These are phyloP conservation scores for Diorhabda sublineata DNA, from an alignment of 1,140 invertebrate genomes.

Conservation along the genomic window DNA sequence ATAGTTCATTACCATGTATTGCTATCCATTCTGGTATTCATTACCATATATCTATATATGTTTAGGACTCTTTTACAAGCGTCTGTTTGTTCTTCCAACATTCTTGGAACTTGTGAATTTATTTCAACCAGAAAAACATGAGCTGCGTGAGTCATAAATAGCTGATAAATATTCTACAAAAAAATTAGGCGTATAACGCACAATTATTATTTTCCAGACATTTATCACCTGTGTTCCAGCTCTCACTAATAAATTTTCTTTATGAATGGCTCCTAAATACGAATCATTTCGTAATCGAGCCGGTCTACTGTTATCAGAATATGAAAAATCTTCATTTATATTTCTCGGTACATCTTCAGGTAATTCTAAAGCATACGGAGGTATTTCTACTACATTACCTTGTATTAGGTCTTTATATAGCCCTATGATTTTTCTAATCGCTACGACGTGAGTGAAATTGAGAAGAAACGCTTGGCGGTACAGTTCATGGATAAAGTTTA, in stretches of 20 bases:
- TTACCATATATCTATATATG: slow-evolving; percentile 95
- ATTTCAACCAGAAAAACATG: slow-evolving; percentile 86
- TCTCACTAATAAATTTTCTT: slow-evolving; percentile 72
- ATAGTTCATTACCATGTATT: slow-evolving; percentile 72
- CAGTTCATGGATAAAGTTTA: slow-evolving; percentile 92
- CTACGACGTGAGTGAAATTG: slow-evolving; percentile 81
- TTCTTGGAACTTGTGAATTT: slow-evolving; percentile 51
- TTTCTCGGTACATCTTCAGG: slow-evolving; percentile 50
- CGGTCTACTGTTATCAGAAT: slow-evolving; percentile 53
- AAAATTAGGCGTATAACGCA: slow-evolving; percentile 12
- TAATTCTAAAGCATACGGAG: slow-evolving; percentile 83
- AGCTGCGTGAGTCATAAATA: slow-evolving; percentile 93
- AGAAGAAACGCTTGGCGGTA: slow-evolving; percentile 90
- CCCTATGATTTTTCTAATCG: slow-evolving; percentile 82
- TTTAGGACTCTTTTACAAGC: slow-evolving; percentile 94
- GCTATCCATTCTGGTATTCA: slow-evolving; percentile 91
- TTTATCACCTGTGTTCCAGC: slow-evolving; percentile 65
- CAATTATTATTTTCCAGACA: background rate
- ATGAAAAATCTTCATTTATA: slow-evolving; percentile 34
- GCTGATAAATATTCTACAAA: slow-evolving; percentile 80
- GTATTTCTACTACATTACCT: slow-evolving; percentile 71
- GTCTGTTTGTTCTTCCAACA: slow-evolving; percentile 89
- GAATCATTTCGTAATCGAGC: slow-evolving; percentile 75
- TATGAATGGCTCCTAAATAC: slow-evolving; percentile 73
- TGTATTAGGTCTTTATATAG: slow-evolving; percentile 96